A percentile compares a stretch with the other conserved stretches of the same genome.
Evolutionary conservation across 2,888 invertebrate species (phyloP).

Genomic region (Calameuta pallipes): DNA sequence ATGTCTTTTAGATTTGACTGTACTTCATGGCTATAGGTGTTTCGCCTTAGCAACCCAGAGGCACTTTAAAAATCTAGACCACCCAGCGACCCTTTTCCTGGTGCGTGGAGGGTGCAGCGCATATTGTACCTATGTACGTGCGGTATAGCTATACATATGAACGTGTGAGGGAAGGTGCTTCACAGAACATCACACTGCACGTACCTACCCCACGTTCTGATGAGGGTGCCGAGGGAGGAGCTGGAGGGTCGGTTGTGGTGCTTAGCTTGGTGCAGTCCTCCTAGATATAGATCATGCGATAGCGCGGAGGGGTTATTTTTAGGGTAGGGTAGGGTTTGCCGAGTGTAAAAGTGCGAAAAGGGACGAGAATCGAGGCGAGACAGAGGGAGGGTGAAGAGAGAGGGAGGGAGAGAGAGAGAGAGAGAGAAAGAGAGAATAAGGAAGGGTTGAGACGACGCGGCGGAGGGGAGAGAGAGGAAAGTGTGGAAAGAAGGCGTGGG

Average conservation of each 20-base stretch:
- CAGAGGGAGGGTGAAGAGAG: constrained; percentile 30
- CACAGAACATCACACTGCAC: constrained; percentile 43
- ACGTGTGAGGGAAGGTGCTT: constrained; percentile 45
- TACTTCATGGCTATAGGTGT: constrained; percentile 16
- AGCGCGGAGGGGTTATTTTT: constrained; percentile 51
- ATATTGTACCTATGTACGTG: constrained; percentile 16
- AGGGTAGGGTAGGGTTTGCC: constrained; percentile 55
- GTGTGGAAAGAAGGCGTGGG: constrained; percentile 25
- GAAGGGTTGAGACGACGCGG: constrained; percentile 16
- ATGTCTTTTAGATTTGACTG: background rate
- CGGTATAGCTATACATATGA: constrained; percentile 30
- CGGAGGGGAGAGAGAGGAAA: constrained; percentile 46
- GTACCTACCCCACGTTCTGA: constrained; percentile 28
- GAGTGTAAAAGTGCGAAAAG: constrained; percentile 59
- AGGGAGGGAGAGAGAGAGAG: constrained; percentile 20
- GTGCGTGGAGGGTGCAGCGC: constrained; percentile 20
- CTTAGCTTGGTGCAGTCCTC: constrained; percentile 29
- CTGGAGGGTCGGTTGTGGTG: constrained; percentile 29
- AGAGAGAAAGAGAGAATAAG: constrained; percentile 16
- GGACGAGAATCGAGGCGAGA: constrained; percentile 25
- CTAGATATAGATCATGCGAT: constrained; percentile 49
- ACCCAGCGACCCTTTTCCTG: constrained; percentile 59
- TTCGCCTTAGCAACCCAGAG: constrained; percentile 42
- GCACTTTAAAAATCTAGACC: constrained; percentile 59
- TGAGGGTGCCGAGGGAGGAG: constrained; percentile 3